Base-by-base conservation (phyloP, 2,888 invertebrate genomes). In the Sicus ferrugineus region DNA sequence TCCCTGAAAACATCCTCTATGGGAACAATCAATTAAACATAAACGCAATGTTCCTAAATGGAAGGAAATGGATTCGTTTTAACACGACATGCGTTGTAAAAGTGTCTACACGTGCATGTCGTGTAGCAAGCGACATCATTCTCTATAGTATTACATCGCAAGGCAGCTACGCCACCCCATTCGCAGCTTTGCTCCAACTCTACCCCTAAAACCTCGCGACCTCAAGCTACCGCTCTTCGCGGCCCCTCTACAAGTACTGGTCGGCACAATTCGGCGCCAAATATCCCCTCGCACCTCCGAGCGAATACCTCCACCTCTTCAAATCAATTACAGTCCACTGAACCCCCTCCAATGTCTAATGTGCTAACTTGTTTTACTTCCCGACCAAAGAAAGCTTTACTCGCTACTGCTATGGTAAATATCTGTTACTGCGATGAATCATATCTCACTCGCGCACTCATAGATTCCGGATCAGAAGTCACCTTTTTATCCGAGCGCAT, bases 311-410 rank as follows among this genome's bases (percentile, higher is more conserved):
- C 50, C 4, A 19, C 19, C 19, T 19, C 30, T 34, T 19, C 31
- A 31, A 50, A n/a, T n/a, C n/a, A n/a, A 16, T 19, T 63, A 63
- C 63, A 63, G 63, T 63, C 48, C 63, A 63, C 63, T 48, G 50
- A 19, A 50, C 3, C 50, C 50, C 7, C 46, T 16, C 5, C 26
- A 16, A 23, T n/a, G 2, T 16, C 23, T 3, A 63, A 63, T 26
- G 48, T 63, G 2, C 14, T 28, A 2, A 26, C 30, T 26, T 63
- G 63, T 28, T 46, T 46, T 30, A 42, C 63, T n/a, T 30, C 48
- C 3, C n/a, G 26, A 3, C 2, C 14, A 3, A 63, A 48, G 30
- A 1, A 42, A 5, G 30, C 48, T 0, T 16, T 63, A 5, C 48
- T 48, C 46, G 63, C 26, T 48, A 63, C 63, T n/a, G 63, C 62